Evolutionary conservation across 2,888 invertebrate species (phyloP), one percentile per base, ranked within the genome.

Genomic region (Osedax frankpressi): DNA sequence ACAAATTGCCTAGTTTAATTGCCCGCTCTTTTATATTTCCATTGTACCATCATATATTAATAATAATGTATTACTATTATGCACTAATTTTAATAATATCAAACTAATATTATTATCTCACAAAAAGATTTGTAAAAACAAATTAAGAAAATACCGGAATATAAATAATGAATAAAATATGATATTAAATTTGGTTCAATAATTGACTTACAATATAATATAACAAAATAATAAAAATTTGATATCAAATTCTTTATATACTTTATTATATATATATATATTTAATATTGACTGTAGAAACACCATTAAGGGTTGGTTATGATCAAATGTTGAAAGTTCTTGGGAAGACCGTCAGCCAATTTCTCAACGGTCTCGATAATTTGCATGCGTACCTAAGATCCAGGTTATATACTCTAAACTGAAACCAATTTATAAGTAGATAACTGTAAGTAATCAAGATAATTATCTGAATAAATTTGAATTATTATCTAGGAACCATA

Each of bases 311-410:
- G 44, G 44, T 44, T 81, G 95, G 94, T 14, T 95, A 96, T 85
- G 94, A 95, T 86, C 87, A 79, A 68, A 80, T 84, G 60, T 76
- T 84, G 28, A 80, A 67, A 25, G 82, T 83, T 2, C 78, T 84
- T 19, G 95, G 95, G 0, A 88, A 95, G 3, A 93, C 95, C 82
- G 92, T 96, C 90, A 87, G 95, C 73, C 95, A 95, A 85, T 96
- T 96, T 81, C 88, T 96, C 1, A 95, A 95, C 82, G 94, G 82
- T 2, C 86, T 97, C 79, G 96, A 97, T 85, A 96, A 96, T 86
- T 87, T 97, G 28, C 97, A 97, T 84, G 96, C 96, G 83, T 97
- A 97, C 84, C 87, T 97, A 67, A 92, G 95, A 84, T 94, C 94
- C 86, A 44, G 44, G 44, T 44, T 44, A 44, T 19, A 44, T 19